Base-by-base conservation (phyloP, 2,888 invertebrate species). In the Lasioglossum figueresi region DNA sequence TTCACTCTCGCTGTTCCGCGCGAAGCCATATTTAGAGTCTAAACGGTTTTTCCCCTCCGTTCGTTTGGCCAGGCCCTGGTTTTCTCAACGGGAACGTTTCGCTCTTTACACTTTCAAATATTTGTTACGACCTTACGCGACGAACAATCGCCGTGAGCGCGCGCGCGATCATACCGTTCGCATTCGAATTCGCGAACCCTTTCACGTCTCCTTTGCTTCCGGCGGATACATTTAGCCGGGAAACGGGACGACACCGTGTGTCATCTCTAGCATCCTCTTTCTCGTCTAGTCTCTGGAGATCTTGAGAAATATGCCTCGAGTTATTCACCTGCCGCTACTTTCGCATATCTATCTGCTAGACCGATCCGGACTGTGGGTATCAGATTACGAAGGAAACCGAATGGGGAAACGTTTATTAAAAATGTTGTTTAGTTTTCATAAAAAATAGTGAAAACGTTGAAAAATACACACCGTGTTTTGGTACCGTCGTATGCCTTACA, bases 71-170 rank as follows among this genome's bases (percentile, higher is more conserved):
- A 27, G 56, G 76, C 63, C 81, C 68, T 14, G 71, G 37, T 71
- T 76, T 78, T 56, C n/a, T 43, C 78, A 77, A 43, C 45, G 76
- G 74, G 66, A 76, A 72, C 74, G 71, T 79, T 70, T 40, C 63
- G 52, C 66, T 75, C 79, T 74, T 81, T 75, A 79, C 89, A 83
- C 84, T 88, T 86, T 88, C 89, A 82, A 90, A 90, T 85, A 79
- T 78, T 82, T 79, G 48, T 71, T 6, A 48, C 80, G 82, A 83
- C 83, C 82, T 79, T 76, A 83, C 74, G 77, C 48, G 76, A 71
- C 71, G 86, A 86, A 88, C 73, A 79, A 84, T 88, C 78, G 71
- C 63, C 31, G 63, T 66, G 72, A 72, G 37, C 76, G 70, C 76
- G 52, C 48, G 23, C 19, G 8, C n/a, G 40, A 74, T 66, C 74